Evolutionary conservation across 2,888 invertebrate genomes (phyloP), one percentile per base, ranked within the genome.

Genomic region (Xestia rhomboidea): DNA sequence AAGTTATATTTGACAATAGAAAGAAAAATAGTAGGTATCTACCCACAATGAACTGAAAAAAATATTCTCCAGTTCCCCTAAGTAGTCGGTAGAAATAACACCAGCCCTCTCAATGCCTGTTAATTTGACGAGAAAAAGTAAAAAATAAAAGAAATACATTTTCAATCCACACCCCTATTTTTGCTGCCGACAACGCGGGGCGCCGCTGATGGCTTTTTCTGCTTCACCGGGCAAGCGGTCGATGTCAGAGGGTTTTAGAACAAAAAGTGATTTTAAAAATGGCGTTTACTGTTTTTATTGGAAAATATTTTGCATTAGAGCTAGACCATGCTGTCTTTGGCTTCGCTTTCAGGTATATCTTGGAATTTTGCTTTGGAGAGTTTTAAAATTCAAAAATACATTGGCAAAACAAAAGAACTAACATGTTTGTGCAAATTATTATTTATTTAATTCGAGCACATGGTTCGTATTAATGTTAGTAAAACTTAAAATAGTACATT

Each of bases 201-300:
- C 21, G 57, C 62, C 69, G 44, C 67, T 82, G 83, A 82, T 82
- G 78, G 73, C 73, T 82, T 82, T 82, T 83, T 82, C 73, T 74
- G 73, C 78, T 82, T 82, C 82, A 78, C 63, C 38, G 57, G 24
- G 21, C 57, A 70, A 30, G 27, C 73, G 67, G 2, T 68, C n/a
- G 72, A 62, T 77, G 82, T 77, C 72, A 81, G 24, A 68, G 15
- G 68, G 60, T 62, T 60, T 83, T 63, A 78, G 44, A 77, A 68
- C 30, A 68, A 80, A 79, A 74, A 57, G 24, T 49, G 24, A 64
- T 80, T 68, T 68, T 44, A 8, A 5, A 41, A 73, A 68, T 44
- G 38, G 38, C 73, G 21, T n/a, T 54, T 46, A 62, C 30, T 41
- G 34, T 63, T 38, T n/a, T 46, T 38, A 63, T 69, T 30, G 38